Base-by-base conservation (phyloP, 1,140 invertebrate genomes). In the Drosophila grimshawi region DNA sequence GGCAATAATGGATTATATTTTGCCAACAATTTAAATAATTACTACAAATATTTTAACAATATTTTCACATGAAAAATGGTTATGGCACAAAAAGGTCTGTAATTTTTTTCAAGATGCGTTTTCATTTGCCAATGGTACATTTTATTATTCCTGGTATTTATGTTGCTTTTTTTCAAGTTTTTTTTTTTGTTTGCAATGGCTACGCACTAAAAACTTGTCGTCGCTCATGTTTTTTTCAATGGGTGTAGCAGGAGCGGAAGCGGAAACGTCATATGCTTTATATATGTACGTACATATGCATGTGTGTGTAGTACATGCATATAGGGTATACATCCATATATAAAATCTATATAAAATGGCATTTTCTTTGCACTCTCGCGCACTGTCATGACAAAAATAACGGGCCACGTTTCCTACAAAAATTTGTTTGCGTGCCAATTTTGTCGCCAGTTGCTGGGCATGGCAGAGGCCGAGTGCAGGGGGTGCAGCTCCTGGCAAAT, bases 341-440 rank as follows among this genome's bases (percentile, higher is more conserved):
- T 77, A 48, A 48, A 41, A 19, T 63, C 30, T n/a, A 73, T 43
- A 52, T 65, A 70, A 59, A 78, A 78, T 63, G 72, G 60, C 64
- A 78, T 78, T 78, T 81, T 71, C 68, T 76, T 76, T 76, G 76
- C 67, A 52, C 64, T 79, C 55, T 65, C 53, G 32, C 67, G 49
- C 45, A 62, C 78, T 81, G 78, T 66, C 75, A 78, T 76, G 82
- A 71, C 82, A 74, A 75, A 86, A 86, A 88, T 82, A 86, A 86
- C 81, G 73, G 72, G 74, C 83, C 83, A 86, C 83, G 80, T 86
- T 83, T 83, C 83, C 83, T 88, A 83, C 83, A 70, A 88, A 19
- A 88, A 88, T 89, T 88, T 88, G 85, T 88, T 88, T 88, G 83
- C 85, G 77, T 88, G 85, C 83, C 85, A 88, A 88, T 80, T 88